Evolutionary conservation across 2,113 vertebrate species (phyloP).

Genomic region (Hydrochoerus hydrochaeris): DNA sequence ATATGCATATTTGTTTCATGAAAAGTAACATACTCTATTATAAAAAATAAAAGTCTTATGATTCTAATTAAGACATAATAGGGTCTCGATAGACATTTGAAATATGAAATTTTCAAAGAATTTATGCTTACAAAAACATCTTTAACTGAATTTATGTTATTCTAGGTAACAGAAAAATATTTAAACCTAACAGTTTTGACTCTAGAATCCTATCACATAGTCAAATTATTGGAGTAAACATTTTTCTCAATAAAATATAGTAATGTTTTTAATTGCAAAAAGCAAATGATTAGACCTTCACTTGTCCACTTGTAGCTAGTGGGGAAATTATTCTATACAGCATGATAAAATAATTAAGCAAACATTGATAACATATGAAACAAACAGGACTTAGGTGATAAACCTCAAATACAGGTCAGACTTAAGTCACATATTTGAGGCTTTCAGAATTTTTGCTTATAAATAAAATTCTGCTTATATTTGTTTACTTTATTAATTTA

Average conservation of each 20-base stretch:
- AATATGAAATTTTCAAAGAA: conserved; percentile 74
- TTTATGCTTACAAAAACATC: conserved; percentile 71
- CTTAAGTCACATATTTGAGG: neutral
- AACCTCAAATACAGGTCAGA: conserved; percentile 45
- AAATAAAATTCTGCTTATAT: neutral
- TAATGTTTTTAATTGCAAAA: conserved; percentile 43
- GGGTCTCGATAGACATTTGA: conserved; percentile 74
- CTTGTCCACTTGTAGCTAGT: neutral
- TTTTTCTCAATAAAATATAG: conserved; percentile 21
- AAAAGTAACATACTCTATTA: conserved; percentile 70
- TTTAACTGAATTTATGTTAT: conserved; percentile 61
- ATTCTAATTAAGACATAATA: conserved; percentile 72
- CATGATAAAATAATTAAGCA: conserved; percentile 51
- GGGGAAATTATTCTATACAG: conserved; percentile 33
- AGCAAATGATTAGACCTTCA: conserved; percentile 54
- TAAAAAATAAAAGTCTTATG: conserved; percentile 74
- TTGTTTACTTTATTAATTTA: conserved; percentile 28
- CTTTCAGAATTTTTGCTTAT: neutral
- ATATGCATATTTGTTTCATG: conserved; percentile 69
- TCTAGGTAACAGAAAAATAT: conserved; percentile 31
- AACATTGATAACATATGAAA: neutral
- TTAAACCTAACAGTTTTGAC: conserved; percentile 45
- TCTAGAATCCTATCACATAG: neutral
- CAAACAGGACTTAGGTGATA: neutral
- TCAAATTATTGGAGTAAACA: neutral